Conservation (phyloP, 2,113 vertebrate genomes). For the Agelaius phoeniceus region DNA sequence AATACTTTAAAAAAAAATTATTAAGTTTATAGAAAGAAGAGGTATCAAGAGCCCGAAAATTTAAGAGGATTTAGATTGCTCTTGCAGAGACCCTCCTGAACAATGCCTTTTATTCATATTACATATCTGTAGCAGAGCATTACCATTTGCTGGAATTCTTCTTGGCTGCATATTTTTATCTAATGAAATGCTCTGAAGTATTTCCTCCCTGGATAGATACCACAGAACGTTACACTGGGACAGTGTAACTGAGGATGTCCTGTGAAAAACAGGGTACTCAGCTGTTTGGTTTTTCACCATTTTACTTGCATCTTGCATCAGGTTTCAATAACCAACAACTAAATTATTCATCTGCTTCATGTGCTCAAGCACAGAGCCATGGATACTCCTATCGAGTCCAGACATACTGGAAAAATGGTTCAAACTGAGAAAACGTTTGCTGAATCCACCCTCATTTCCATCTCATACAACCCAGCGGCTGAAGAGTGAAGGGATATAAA, state of each 20-base stretch:
- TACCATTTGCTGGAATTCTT: constrained; percentile 23
- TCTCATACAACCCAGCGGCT: neutral
- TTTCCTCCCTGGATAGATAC: constrained; percentile 35
- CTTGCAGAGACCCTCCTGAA: neutral
- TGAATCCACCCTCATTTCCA: neutral
- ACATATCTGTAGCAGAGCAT: constrained; percentile 7
- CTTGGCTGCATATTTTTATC: constrained; percentile 43
- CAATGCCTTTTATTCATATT: neutral
- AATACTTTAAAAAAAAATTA: neutral
- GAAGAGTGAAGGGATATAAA: neutral
- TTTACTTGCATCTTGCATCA: neutral
- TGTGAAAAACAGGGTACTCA: neutral
- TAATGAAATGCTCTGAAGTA: constrained; percentile 29
- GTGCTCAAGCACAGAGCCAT: neutral
- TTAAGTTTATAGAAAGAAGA: neutral
- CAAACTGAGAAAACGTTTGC: neutral
- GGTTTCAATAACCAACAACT: constrained; percentile 11
- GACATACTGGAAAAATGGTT: neutral
- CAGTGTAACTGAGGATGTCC: neutral
- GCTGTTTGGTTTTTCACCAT: neutral
- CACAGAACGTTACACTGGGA: neutral
- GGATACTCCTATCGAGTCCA: neutral
- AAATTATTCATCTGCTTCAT: constrained; percentile 10
- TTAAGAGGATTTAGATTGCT: neutral
- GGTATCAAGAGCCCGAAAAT: neutral